Base-by-base conservation (phyloP, 64 coral and sea anemone species). In the Dendronephthya gigantea region DNA sequence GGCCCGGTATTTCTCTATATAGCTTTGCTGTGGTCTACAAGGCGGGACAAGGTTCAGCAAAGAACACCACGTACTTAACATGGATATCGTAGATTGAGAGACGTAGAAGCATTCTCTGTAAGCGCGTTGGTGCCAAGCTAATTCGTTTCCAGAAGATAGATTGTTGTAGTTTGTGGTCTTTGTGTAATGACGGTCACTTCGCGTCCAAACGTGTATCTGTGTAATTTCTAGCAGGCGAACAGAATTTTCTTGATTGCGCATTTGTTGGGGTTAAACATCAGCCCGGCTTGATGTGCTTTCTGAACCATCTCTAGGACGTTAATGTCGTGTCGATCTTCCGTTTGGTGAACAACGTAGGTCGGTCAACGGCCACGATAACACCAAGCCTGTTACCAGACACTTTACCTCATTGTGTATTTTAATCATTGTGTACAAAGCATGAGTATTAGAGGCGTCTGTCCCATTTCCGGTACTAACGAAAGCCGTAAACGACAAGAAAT, bases 261-360 rank as follows among this genome's bases (percentile, higher is more conserved):
- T 56, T 92, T 93, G 58, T 90, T 43, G 5, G 88, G 88, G 79
- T 90, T 93, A 23, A 93, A 93, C 27, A 87, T 90, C 0, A 93
- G 92, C 10, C 88, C 88, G 30, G 88, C 82, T 82, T 90, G 37
- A 30, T 28, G 40, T 15, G 85, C 85, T 48, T 37, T 84, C 12
- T 90, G 41, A 1, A 92, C 76, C 13, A 76, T 92, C 29, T 92
- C 91, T 32, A 89, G 22, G 27, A 92, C 40, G 50, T 86, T 38
- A 28, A 48, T 88, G 58, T 88, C 62, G 43, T 91, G 82, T 11
- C 49, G 82, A 0, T 75, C 82, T 40, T 88, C 81, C 14, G 86
- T 84, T 39, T n/a, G n/a, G n/a, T n/a, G n/a, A n/a, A n/a, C n/a
- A n/a, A n/a, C n/a, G n/a, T n/a, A n/a, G n/a, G n/a, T n/a, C n/a